phyloP scores from a whole-genome alignment of 2,113 vertebrate genomes.

The Micromys minutus region DNA sequence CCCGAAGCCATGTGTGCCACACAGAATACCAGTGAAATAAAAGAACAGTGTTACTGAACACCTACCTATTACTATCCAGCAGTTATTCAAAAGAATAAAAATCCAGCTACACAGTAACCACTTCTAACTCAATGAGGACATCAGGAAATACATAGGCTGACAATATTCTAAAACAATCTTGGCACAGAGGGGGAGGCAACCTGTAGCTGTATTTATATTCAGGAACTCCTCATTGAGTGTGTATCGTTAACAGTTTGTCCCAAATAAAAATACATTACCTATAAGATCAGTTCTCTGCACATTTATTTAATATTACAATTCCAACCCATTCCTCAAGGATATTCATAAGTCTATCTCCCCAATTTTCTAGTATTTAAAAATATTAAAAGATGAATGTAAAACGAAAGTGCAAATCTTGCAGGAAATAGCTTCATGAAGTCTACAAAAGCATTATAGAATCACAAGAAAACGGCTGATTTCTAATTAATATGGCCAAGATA shows the following conservation, averaged over 20 bases:
- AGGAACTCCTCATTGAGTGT: not conserved
- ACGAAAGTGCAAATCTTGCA: conserved; percentile 7
- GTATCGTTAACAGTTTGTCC: not conserved
- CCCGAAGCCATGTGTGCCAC: not conserved
- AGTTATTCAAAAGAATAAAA: not conserved
- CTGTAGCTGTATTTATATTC: not conserved
- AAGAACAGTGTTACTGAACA: not conserved
- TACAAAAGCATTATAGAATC: not conserved
- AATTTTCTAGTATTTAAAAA: conserved; percentile 33
- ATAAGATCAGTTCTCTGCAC: not conserved
- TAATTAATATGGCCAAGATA: not conserved
- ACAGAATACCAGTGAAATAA: not conserved
- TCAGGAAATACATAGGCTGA: not conserved
- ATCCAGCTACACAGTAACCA: not conserved
- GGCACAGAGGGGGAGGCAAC: not conserved
- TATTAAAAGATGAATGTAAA: not conserved
- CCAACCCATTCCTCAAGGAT: not conserved
- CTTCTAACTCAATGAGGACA: not conserved
- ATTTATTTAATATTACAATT: not conserved
- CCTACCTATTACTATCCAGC: not conserved
- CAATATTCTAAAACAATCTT: not conserved
- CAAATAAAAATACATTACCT: conserved; percentile 3
- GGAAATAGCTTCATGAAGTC: not conserved
- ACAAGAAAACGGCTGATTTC: conserved; percentile 34
- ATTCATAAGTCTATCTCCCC: not conserved